Conservation (phyloP, 2,888 invertebrate species). For the Odontocerum albicorne region DNA sequence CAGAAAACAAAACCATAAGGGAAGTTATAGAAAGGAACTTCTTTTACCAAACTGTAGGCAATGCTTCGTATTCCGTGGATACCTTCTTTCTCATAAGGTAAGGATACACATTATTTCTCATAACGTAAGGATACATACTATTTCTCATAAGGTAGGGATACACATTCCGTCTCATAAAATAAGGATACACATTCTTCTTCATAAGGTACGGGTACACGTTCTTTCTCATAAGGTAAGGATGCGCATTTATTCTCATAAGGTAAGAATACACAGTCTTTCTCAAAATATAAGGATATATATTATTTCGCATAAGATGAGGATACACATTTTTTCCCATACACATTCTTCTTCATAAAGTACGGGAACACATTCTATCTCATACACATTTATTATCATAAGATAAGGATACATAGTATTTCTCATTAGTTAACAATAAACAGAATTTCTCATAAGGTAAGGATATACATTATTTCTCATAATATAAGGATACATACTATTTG, state of each 20-base stretch:
- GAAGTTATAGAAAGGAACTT: conserved; percentile 74
- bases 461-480: not conserved
- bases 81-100: conserved; percentile 87
- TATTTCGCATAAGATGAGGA: not conserved
- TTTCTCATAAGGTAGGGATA: not conserved
- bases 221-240: not conserved
- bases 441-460: too few species aligned
- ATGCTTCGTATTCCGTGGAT: conserved; percentile 84
- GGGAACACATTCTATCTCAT: too few species aligned
- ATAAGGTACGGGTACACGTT: not conserved
- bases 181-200: conserved; percentile 5
- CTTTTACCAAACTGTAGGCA: conserved; percentile 80
- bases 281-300: not conserved
- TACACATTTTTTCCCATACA: conserved; percentile 40
- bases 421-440: too few species aligned
- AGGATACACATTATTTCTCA: not conserved
- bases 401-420: too few species aligned
- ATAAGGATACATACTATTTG: not conserved
- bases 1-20: conserved; percentile 72
- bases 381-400: too few species aligned
- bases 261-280: conserved; percentile 40
- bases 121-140: not conserved
- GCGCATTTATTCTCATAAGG: conserved; percentile 58
- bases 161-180: conserved; percentile 61
- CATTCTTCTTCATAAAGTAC: not conserved